A percentile compares a stretch with the other conserved stretches of the same genome.
Evolutionary conservation across 2,113 vertebrate species (phyloP).

Genomic region (Lophochroa leadbeateri): DNA sequence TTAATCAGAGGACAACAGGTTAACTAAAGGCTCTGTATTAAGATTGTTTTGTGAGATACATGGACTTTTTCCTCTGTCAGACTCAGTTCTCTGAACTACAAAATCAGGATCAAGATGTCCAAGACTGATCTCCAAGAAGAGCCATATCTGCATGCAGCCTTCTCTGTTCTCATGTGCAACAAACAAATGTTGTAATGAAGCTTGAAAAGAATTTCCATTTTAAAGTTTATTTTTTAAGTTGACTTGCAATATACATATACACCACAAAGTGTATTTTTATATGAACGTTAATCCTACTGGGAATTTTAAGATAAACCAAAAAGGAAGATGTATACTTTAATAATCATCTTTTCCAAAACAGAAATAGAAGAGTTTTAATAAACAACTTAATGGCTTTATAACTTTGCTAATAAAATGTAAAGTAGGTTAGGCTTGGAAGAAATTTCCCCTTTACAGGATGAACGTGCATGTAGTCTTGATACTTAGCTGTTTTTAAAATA

Average conservation of each 20-base stretch:
- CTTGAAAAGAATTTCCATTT: not conserved
- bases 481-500: not conserved
- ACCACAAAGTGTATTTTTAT: too few relatives aligned
- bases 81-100: not conserved
- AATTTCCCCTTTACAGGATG: not conserved
- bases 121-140: not conserved
- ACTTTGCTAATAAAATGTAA: not conserved
- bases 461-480: not conserved
- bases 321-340: not conserved
- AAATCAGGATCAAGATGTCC: not conserved
- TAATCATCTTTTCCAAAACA: not conserved
- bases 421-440: not conserved
- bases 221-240: not conserved
- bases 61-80: accelerated
- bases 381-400: not conserved
- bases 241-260: not conserved
- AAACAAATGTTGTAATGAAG: not conserved
- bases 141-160: not conserved
- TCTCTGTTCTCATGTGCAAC: not conserved
- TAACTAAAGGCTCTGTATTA: not conserved
- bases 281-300: not conserved
- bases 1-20: not conserved
- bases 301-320: not conserved
- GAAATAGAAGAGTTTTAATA: not conserved
- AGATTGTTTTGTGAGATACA: not conserved